Evolutionary conservation across 2,797 vertebrate genomes (phyloP).

Genomic region (Poeciliopsis presidionis): DNA sequence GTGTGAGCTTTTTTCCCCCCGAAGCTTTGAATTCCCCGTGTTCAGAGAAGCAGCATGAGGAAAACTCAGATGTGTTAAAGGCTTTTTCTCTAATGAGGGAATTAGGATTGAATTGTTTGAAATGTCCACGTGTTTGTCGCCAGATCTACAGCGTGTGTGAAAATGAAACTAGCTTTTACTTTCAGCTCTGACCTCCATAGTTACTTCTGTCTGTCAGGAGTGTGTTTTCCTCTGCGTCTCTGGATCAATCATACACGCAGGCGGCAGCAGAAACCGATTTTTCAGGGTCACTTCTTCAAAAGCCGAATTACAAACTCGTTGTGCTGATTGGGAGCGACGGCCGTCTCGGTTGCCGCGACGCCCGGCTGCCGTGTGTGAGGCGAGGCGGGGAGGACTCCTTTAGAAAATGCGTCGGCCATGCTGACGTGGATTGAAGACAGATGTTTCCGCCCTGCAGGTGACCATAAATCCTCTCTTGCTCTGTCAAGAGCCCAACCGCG

Average conservation of each 20-base stretch:
- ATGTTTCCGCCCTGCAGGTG: constrained; percentile 19
- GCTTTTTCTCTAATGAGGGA: not conserved
- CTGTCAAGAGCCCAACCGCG: not conserved
- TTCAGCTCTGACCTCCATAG: constrained; percentile 37
- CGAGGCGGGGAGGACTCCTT: not conserved
- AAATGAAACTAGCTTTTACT: constrained; percentile 30
- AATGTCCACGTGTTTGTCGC: constrained; percentile 8
- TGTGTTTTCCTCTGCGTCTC: constrained; percentile 8
- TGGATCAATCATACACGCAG: not conserved
- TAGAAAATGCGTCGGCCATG: not conserved
- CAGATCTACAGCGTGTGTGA: constrained; percentile 16
- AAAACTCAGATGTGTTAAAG: not conserved
- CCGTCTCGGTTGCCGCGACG: constrained; percentile 15
- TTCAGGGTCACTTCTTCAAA: constrained; percentile 36
- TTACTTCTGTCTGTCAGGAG: constrained; percentile 29
- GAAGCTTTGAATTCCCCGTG: not conserved
- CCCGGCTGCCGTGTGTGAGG: not conserved
- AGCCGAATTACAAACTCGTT: constrained; percentile 24
- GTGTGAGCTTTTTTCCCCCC: not conserved
- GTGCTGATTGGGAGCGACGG: not conserved
- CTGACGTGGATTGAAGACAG: not conserved
- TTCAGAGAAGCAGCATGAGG: not conserved
- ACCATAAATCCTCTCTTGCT: not conserved
- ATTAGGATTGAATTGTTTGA: not conserved
- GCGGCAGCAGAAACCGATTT: constrained; percentile 18